Evolutionary conservation across 2,113 vertebrate species (phyloP).

Genomic region (Megaptera novaeangliae): DNA sequence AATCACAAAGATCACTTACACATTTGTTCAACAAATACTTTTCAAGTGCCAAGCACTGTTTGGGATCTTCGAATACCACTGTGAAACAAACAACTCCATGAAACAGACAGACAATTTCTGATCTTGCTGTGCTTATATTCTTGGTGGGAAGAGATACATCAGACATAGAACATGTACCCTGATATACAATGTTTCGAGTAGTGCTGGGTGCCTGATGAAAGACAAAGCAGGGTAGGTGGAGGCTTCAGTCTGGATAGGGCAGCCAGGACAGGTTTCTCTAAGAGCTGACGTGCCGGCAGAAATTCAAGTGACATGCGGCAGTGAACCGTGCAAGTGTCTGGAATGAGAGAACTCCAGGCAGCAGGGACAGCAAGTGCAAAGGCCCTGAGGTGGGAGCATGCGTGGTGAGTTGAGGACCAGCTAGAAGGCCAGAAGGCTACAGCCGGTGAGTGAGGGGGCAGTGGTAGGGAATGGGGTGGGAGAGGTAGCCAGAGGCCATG

Average conservation of each 20-base stretch:
- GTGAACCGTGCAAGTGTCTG: background rate
- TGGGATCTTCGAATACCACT: background rate
- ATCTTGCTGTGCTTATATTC: background rate
- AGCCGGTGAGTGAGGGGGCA: background rate
- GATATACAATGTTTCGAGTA: background rate
- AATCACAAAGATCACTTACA: background rate
- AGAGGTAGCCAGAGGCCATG: background rate
- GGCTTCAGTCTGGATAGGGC: background rate
- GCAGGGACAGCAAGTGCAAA: background rate
- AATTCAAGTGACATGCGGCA: background rate
- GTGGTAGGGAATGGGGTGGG: too few relatives aligned
- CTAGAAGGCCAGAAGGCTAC: background rate
- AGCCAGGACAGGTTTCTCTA: background rate
- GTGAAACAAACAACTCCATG: background rate
- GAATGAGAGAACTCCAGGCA: background rate
- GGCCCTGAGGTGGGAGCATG: background rate
- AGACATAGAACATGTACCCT: background rate
- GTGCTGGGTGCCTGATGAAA: too few relatives aligned
- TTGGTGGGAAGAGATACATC: background rate
- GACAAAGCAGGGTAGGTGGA: background rate
- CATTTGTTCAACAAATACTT: background rate
- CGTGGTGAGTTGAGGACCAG: background rate
- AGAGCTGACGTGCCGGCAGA: background rate
- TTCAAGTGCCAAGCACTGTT: background rate
- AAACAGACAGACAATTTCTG: rapidly evolving